Evolutionary conservation across 2,797 vertebrate genomes (phyloP).

Genomic region (Momotus momota): DNA sequence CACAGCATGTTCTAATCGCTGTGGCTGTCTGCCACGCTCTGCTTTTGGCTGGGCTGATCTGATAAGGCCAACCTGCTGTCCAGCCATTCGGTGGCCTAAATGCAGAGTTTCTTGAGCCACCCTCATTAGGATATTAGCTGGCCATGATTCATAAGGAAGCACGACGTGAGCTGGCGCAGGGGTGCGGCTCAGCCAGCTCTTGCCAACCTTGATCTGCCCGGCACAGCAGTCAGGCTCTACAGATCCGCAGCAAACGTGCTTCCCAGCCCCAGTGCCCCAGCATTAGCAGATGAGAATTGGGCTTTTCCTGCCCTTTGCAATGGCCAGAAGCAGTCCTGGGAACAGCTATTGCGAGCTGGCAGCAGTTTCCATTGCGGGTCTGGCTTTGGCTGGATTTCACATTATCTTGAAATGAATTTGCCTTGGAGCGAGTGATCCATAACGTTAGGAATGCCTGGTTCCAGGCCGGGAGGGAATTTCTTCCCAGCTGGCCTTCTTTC

Average conservation of each 20-base stretch:
- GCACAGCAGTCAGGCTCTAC: accelerated
- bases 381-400: background rate
- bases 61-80: background rate
- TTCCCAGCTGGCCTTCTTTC: background rate
- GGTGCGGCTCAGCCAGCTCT: background rate
- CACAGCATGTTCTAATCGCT: background rate
- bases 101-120: background rate
- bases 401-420: constrained; percentile 1
- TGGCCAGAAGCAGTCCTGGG: background rate
- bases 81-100: background rate
- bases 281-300: accelerated
- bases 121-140: background rate
- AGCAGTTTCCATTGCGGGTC: background rate
- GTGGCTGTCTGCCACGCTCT: background rate
- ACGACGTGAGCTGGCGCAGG: constrained; percentile 20
- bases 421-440: constrained; percentile 7
- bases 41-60: background rate
- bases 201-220: background rate
- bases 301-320: background rate
- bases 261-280: background rate
- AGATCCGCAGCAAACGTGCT: background rate
- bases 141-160: constrained; percentile 22
- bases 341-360: background rate
- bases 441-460: background rate
- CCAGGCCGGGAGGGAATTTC: background rate